Evolutionary conservation across 1,140 invertebrate species (phyloP), one percentile per base, ranked within the genome.

Genomic region (Euwallacea similis): DNA sequence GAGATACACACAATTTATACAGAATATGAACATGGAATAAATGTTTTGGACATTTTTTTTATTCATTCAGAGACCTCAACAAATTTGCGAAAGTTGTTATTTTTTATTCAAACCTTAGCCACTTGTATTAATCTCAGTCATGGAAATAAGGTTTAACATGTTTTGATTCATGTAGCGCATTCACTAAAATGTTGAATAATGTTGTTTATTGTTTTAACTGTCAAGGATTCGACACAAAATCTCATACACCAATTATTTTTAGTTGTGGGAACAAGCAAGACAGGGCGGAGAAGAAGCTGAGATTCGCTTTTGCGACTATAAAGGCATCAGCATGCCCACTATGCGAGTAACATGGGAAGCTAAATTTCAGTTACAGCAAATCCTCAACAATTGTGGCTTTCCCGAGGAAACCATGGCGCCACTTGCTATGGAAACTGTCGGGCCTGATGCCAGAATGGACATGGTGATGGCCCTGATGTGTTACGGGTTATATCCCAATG

Each of bases 401-500:
- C 91, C 96, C 0, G 95, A 98, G 79, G 92, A 96, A 77, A 88
- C 90, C 66, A 87, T 97, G 77, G 77, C 87, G 4, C 87, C 91
- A 0, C 84, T 90, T 65, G 83, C 87, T 11, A 92, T 95, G 83
- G 89, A 94, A 79, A 90, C 90, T 16, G 85, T 85, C 66, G 90
- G 89, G 0, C 85, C 90, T 0, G 94, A 98, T 82, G 86, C 90
- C 0, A 89, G 89, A 58, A 82, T 99, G 15, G 96, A 98, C 79
- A 84, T 92, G 46, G 89, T 98, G 0, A 89, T 94, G 54, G 93
- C 92, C 0, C 83, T 98, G 13, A 86, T 98, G 70, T 91, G 90
- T 70, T 89, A 95, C 85, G 97, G 97, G 3, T 86, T 97, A 1
- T 98, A 98, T 84, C 97, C 97, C 0, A 99, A 99, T 83, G 93